Evolutionary conservation across 2,797 vertebrate genomes (phyloP).

Genomic region (Gallinago solitaria): DNA sequence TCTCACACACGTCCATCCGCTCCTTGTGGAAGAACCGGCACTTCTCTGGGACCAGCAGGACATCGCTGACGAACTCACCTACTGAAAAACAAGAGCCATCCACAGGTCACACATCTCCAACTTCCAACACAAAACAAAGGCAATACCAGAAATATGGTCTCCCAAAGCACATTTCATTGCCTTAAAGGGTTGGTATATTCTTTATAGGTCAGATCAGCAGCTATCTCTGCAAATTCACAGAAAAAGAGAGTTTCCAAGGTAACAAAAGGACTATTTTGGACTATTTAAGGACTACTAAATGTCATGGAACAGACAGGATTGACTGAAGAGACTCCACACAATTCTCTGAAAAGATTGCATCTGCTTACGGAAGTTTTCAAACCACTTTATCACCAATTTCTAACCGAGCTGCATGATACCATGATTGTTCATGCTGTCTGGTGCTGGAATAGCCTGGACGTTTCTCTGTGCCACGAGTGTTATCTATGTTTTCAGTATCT

Average conservation of each 20-base stretch:
- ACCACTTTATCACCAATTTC: not conserved
- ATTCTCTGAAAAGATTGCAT: not conserved
- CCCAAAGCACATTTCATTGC: rapidly evolving
- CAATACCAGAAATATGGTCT: not conserved
- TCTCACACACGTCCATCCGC: conserved; percentile 89
- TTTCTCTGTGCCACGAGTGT: not conserved
- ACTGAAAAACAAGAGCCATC: conserved; percentile 78
- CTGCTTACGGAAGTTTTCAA: not conserved
- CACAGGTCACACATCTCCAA: not conserved
- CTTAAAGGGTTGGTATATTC: not conserved
- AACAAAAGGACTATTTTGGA: too few species aligned
- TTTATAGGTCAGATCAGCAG: not conserved
- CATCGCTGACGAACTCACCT: conserved; percentile 95
- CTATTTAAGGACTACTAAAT: too few species aligned
- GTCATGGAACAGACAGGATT: not conserved
- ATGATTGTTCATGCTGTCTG: not conserved
- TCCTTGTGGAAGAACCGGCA: conserved; percentile 98
- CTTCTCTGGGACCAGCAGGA: conserved; percentile 94
- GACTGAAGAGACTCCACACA: not conserved
- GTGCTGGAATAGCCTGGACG: not conserved
- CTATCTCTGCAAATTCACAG: not conserved
- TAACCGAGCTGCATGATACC: not conserved
- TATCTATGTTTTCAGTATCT: not conserved
- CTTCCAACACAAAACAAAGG: not conserved
- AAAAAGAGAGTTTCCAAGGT: not conserved